Percentiles rank a stretch among this genome's conserved stretches.
Conservation (phyloP, 2,113 vertebrate genomes). For the Chloropsis hardwickii region DNA sequence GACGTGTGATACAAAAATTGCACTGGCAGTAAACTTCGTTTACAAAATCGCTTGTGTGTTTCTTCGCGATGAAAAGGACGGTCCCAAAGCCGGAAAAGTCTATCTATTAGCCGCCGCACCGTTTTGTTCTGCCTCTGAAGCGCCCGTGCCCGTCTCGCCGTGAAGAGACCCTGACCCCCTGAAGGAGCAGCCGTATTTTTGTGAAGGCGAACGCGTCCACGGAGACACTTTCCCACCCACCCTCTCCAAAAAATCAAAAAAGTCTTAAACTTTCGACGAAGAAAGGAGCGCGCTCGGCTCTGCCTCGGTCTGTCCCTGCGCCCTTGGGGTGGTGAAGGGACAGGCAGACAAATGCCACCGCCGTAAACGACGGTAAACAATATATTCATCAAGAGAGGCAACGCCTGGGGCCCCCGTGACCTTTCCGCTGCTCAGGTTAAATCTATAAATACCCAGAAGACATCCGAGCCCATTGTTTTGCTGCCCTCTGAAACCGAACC, state of each 20-base stretch:
- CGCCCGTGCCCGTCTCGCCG: rapidly evolving
- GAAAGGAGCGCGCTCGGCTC: neutral
- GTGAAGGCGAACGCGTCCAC: neutral
- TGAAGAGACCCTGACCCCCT: rapidly evolving
- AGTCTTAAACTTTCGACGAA: neutral
- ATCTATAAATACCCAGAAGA: conserved; percentile 44
- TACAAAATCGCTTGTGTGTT: neutral
- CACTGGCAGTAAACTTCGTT: neutral
- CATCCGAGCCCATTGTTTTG: conserved; percentile 49
- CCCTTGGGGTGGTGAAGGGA: neutral
- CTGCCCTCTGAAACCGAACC: conserved; percentile 45
- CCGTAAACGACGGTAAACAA: neutral
- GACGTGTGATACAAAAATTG: neutral
- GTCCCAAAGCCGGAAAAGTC: neutral
- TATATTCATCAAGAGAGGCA: neutral
- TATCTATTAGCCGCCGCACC: rapidly evolving
- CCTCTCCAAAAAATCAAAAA: neutral
- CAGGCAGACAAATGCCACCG: neutral
- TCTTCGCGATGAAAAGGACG: rapidly evolving
- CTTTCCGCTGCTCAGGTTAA: conserved; percentile 24
- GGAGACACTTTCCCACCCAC: neutral
- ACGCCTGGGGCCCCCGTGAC: neutral
- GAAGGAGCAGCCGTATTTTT: neutral
- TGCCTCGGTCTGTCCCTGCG: neutral
- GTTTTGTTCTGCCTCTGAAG: neutral